phyloP scores from a whole-genome alignment of 2,797 vertebrate species.

The Rhincodon typus region DNA sequence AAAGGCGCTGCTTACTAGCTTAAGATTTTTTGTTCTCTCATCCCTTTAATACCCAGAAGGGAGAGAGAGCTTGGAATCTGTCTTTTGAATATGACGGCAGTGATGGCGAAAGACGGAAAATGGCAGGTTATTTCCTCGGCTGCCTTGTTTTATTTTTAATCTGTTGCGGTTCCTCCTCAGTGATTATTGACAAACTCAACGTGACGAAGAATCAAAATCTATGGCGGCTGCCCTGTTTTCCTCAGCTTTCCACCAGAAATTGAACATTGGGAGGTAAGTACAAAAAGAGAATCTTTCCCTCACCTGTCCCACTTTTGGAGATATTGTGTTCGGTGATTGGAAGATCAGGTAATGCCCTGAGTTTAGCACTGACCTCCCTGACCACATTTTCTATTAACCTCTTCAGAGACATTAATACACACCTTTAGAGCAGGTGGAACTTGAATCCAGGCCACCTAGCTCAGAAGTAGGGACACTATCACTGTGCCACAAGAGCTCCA shows the following conservation, averaged over 20 bases:
- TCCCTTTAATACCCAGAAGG: too few relatives aligned
- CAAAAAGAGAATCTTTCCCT: not conserved
- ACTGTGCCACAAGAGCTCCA: too few relatives aligned
- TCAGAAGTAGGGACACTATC: too few relatives aligned
- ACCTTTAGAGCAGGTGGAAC: too few relatives aligned
- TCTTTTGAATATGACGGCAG: too few relatives aligned
- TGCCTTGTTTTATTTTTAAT: not conserved
- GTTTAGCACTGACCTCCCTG: not conserved
- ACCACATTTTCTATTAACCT: not conserved
- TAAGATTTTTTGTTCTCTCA: too few relatives aligned
- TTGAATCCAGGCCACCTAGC: too few relatives aligned
- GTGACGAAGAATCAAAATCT: not conserved
- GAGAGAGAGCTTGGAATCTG: too few relatives aligned
- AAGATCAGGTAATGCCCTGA: not conserved
- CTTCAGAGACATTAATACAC: too few relatives aligned
- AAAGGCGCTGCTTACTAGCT: too few relatives aligned
- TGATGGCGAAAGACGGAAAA: too few relatives aligned
- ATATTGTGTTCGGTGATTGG: not conserved
- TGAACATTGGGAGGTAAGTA: not conserved
- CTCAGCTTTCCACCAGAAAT: not conserved
- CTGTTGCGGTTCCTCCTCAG: not conserved
- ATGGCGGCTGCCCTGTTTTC: not conserved
- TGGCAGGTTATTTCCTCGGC: too few relatives aligned
- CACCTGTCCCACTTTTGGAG: not conserved
- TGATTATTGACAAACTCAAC: not conserved